Evolutionary conservation across 1,140 invertebrate genomes (phyloP).

Genomic region (Drosophila sturtevanti): DNA sequence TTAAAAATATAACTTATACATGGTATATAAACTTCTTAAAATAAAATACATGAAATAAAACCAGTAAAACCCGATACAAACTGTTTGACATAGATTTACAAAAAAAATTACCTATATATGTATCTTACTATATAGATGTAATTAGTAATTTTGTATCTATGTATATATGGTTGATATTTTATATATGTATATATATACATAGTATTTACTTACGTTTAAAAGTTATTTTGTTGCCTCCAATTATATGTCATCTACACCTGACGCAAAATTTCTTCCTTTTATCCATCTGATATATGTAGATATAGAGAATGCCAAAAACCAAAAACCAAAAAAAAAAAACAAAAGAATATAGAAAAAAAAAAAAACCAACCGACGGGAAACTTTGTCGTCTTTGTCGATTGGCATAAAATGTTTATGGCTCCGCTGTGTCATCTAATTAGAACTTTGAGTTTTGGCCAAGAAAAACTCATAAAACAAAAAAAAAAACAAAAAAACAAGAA

Average conservation of each 20-base stretch:
- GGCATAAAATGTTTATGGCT: slow-evolving; percentile 49
- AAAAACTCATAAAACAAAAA: slow-evolving; percentile 42
- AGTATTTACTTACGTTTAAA: no score
- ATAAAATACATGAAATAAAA: no score
- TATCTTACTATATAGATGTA: no score
- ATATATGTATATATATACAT: no score
- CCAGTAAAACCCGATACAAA: no score
- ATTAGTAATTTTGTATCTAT: no score
- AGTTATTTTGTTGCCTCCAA: neutral
- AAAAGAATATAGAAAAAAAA: neutral
- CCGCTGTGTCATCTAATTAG: slow-evolving; percentile 42
- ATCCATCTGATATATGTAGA: neutral
- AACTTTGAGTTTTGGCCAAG: neutral
- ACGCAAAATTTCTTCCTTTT: neutral
- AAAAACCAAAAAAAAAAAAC: neutral
- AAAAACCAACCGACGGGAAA: slow-evolving; percentile 12
- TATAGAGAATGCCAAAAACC: no score
- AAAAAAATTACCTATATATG: no score
- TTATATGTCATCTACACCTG: neutral
- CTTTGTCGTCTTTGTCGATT: slow-evolving; percentile 24
- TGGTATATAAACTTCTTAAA: no score
- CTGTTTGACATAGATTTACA: no score
- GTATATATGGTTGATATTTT: no score
- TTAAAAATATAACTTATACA: no score
- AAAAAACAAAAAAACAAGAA: slow-evolving; percentile 19